phyloP scores from a whole-genome alignment of 2,888 invertebrate species.

The Aphidoletes aphidimyza region DNA sequence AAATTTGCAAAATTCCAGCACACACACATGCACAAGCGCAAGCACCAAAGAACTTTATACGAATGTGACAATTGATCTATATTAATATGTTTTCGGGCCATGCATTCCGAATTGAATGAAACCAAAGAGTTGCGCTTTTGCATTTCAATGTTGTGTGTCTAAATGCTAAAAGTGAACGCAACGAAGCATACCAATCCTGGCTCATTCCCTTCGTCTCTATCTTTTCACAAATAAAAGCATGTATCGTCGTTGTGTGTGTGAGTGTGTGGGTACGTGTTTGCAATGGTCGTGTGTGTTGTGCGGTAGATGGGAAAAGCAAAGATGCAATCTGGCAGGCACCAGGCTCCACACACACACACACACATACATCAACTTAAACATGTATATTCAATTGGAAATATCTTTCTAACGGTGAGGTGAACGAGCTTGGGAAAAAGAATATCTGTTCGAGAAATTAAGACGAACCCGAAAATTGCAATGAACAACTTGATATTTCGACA shows the following conservation, averaged over 20 bases:
- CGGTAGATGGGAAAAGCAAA: not conserved
- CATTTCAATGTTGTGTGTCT: not conserved
- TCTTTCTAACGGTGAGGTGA: not conserved
- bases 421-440: not conserved
- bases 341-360: not conserved
- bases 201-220: too few species aligned
- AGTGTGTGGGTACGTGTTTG: not conserved
- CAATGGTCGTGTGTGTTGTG: too few species aligned
- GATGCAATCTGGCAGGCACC: not conserved
- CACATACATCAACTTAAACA: not conserved
- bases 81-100: conserved; percentile 29
- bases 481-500: not conserved
- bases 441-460: not conserved
- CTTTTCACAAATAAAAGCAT: too few species aligned
- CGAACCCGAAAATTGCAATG: not conserved
- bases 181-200: not conserved
- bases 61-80: conserved; percentile 51
- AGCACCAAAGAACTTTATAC: not conserved
- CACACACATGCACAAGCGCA: not conserved
- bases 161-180: not conserved
- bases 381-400: conserved; percentile 32
- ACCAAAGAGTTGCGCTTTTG: not conserved
- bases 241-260: not conserved
- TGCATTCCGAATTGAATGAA: not conserved
- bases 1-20: not conserved